A percentile compares a stretch with the other conserved stretches of the same genome.
These are phyloP conservation scores for Mamestra configurata DNA, from an alignment of 1,140 invertebrate species.

Conservation along the genomic window DNA sequence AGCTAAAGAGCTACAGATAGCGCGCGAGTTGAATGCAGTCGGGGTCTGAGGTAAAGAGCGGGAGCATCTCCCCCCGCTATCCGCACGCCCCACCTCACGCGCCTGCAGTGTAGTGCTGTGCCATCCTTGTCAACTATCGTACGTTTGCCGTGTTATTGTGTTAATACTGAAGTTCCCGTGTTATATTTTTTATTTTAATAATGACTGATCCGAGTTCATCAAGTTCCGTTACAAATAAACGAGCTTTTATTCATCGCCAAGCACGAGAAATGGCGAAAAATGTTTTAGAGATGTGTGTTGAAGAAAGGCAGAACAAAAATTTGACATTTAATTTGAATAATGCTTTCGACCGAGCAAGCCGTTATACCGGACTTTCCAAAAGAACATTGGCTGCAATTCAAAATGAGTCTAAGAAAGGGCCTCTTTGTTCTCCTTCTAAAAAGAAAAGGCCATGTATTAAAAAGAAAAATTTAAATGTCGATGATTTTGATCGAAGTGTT, in stretches of 20 bases:
- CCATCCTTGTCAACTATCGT: constrained; percentile 59
- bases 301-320: constrained; percentile 3
- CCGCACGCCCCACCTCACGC: background rate
- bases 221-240: too few species aligned
- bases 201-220: too few species aligned
- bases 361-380: constrained; percentile 5
- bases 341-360: constrained; percentile 16
- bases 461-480: too few species aligned
- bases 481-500: too few species aligned
- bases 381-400: constrained; percentile 11
- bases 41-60: background rate
- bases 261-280: background rate
- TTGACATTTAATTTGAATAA: constrained; percentile 9
- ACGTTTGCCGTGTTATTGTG: background rate
- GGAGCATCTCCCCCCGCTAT: background rate
- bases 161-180: too few species aligned
- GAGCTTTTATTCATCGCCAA: background rate
- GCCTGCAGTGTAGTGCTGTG: constrained; percentile 8
- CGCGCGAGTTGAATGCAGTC: constrained; percentile 51
- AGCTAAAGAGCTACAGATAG: too few species aligned
- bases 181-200: too few species aligned
- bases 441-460: too few species aligned
- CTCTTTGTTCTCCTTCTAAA: too few species aligned
- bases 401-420: too few species aligned
- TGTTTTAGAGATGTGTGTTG: background rate